Evolutionary conservation across 2,797 vertebrate species (phyloP).

Genomic region (Darevskia nairensis): DNA sequence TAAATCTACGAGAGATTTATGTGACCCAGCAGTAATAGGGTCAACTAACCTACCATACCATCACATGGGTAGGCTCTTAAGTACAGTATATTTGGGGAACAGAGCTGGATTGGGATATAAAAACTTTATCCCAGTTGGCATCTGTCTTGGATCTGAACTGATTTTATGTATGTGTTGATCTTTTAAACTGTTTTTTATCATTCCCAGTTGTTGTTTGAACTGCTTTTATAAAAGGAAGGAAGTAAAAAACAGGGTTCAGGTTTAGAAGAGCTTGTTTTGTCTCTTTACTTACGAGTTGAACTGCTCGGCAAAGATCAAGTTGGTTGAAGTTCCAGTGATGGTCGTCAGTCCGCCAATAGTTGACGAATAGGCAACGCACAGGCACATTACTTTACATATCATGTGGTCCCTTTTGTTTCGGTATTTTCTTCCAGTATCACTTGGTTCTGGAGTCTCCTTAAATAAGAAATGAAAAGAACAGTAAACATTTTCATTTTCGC

Average conservation of each 20-base stretch:
- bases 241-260: background rate
- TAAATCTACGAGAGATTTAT: background rate
- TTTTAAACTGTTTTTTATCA: too few species aligned
- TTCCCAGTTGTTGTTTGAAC: too few species aligned
- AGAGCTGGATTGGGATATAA: background rate
- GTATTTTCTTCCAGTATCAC: constrained; percentile 67
- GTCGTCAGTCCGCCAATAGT: constrained; percentile 91
- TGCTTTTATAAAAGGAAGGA: background rate
- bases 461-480: constrained; percentile 33
- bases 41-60: background rate
- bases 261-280: constrained; percentile 20
- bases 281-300: constrained; percentile 86
- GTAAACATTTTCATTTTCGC: constrained; percentile 25
- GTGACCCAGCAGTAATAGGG: background rate
- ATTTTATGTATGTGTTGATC: too few species aligned
- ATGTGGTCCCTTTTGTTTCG: constrained; percentile 79
- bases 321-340: constrained; percentile 91
- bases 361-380: constrained; percentile 90
- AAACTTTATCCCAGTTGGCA: too few species aligned
- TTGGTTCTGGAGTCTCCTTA: constrained; percentile 66
- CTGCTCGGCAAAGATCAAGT: constrained; percentile 91
- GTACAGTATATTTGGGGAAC: background rate
- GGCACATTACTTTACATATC: constrained; percentile 90
- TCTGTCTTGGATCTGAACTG: too few species aligned
- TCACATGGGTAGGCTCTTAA: background rate